Percentiles rank a stretch among this genome's conserved stretches.
Evolutionary conservation across 2,888 invertebrate genomes (phyloP).

Genomic region (Tenodera sinensis): DNA sequence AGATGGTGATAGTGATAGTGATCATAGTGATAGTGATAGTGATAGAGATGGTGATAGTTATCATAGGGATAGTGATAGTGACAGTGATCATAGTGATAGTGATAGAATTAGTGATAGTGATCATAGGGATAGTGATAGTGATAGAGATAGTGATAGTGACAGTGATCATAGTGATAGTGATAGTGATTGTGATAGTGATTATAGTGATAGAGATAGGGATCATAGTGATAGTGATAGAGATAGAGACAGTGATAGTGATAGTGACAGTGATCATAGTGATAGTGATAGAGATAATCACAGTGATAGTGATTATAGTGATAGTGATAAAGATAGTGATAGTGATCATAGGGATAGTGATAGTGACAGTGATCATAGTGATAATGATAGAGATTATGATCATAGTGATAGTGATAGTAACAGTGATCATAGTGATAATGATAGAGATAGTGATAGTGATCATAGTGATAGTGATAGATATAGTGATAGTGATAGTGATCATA

Average conservation of each 20-base stretch:
- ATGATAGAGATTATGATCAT: conserved; percentile 6
- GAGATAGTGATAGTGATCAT: conserved; percentile 8
- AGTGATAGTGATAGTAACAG: conserved; percentile 13
- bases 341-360: neutral
- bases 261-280: neutral
- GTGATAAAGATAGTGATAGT: neutral
- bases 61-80: no score
- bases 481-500: conserved; percentile 13
- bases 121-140: neutral
- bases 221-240: neutral
- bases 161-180: neutral
- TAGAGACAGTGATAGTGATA: no score
- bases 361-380: conserved; percentile 2
- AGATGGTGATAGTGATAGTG: no score
- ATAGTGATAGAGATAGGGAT: neutral
- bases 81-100: no score
- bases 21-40: no score
- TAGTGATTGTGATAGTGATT: neutral
- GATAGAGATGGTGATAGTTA: neutral
- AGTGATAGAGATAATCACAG: neutral
- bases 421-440: conserved; percentile 6
- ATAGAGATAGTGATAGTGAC: neutral
- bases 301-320: neutral
- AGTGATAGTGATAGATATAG: no score
- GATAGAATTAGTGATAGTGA: neutral